Percentiles rank a stretch among this genome's conserved stretches.
phyloP scores from a whole-genome alignment of 1,140 invertebrate species.

The Pararge aegeria region DNA sequence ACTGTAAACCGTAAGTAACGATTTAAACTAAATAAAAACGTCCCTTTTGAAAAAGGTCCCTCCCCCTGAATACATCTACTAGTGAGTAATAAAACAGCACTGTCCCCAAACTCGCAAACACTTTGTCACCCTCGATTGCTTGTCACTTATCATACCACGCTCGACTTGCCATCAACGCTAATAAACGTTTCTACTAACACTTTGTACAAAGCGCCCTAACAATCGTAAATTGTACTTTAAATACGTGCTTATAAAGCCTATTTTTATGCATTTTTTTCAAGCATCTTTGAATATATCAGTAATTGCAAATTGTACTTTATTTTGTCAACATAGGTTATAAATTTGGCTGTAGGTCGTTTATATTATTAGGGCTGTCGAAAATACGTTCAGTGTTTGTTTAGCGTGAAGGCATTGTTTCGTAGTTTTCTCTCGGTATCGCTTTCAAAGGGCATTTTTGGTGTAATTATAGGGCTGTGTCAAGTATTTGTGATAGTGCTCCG shows the following conservation, averaged over 20 bases:
- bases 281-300: background rate
- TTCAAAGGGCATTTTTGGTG: constrained; percentile 30
- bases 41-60: background rate
- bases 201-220: constrained; percentile 23
- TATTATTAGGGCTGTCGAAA: constrained; percentile 21
- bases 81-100: constrained; percentile 14
- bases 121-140: constrained; percentile 47
- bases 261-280: background rate
- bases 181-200: constrained; percentile 58
- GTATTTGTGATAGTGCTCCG: background rate
- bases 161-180: constrained; percentile 56
- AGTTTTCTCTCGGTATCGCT: constrained; percentile 30
- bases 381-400: constrained; percentile 34
- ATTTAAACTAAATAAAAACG: background rate
- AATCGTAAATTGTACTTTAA: constrained; percentile 16
- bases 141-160: constrained; percentile 60
- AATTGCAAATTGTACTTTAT: constrained; percentile 16
- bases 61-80: background rate
- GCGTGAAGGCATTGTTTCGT: constrained; percentile 35
- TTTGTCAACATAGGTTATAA: background rate
- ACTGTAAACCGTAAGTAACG: background rate
- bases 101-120: constrained; percentile 19
- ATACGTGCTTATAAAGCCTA: background rate
- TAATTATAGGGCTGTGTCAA: constrained; percentile 29
- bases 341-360: background rate